Evolutionary conservation across 1,140 invertebrate genomes (phyloP), one percentile per base, ranked within the genome.

Genomic region (Drosophila pseudoananassae): DNA sequence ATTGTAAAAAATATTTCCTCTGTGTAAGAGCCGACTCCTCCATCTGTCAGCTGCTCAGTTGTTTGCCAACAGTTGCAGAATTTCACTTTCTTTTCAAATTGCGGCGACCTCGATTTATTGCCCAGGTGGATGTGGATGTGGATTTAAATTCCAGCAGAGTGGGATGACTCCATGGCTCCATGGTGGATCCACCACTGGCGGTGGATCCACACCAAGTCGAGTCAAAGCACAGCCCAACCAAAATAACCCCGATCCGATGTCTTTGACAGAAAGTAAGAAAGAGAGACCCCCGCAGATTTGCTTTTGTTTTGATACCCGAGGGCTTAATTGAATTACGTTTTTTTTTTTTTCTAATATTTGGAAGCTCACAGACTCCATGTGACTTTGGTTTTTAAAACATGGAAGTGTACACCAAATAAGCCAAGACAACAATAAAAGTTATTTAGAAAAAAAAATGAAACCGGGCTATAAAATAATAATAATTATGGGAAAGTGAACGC

Each of bases 1-100:
- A 20, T 20, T 20, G 20, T 20, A 20, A 2, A 20, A 20, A 20
- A 20, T 45, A 15, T 47, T 33, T 3, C 6, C 20, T 6, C 1
- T 51, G 63, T 66, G 63, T 46, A 74, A 38, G 53, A 69, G 50
- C 5, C 38, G 61, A 43, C 61, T 74, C 55, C 68, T 71, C 61
- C 72, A 81, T 76, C 59, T 63, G 64, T 80, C 78, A 80, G 77
- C 76, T 80, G 76, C 78, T 68, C 57, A 64, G n/a, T 20, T 46
- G 54, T 68, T 63, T 49, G 69, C 49, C 72, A 85, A 74, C 81
- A 63, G 78, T 81, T 85, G 81, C 79, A 87, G 83, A 87, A 87
- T 87, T 87, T 87, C 83, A 87, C 83, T 87, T 87, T 87, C 83
- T 88, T 87, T 88, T 77, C 66, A 88, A 88, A 78, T 85, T 85